These are phyloP conservation scores for Plectus sambesii DNA, from an alignment of 1,140 invertebrate genomes.

Conservation along the genomic window DNA sequence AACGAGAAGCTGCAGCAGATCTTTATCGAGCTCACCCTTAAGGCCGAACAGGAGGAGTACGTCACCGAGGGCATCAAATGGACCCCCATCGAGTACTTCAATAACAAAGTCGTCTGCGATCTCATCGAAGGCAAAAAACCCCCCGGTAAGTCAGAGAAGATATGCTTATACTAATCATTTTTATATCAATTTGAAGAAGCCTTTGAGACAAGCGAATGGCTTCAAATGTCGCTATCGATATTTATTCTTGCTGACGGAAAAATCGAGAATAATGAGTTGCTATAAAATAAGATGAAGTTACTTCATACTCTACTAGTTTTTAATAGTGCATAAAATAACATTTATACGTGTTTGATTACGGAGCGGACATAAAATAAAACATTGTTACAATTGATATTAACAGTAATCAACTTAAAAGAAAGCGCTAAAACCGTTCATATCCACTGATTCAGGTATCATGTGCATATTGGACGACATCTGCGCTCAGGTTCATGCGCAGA, in stretches of 20 bases:
- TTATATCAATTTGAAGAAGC: background rate
- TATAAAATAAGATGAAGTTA: too few relatives aligned
- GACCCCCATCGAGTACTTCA: constrained; percentile 65
- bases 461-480: constrained; percentile 63
- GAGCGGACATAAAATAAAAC: too few relatives aligned
- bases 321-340: too few relatives aligned
- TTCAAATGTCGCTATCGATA: too few relatives aligned
- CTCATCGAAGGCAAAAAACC: constrained; percentile 53
- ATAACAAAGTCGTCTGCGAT: constrained; percentile 63
- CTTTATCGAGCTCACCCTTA: constrained; percentile 64
- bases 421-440: too few relatives aligned
- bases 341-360: too few relatives aligned
- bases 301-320: too few relatives aligned
- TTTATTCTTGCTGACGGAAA: constrained; percentile 3
- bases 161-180: constrained; percentile 42
- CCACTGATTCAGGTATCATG: constrained; percentile 56
- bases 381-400: too few relatives aligned
- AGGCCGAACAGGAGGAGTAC: constrained; percentile 66
- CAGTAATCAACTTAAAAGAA: too few relatives aligned
- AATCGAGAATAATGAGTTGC: too few relatives aligned
- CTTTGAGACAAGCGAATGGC: background rate
- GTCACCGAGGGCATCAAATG: constrained; percentile 61
- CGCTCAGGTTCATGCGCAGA: constrained; percentile 62
- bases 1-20: constrained; percentile 70
- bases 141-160: constrained; percentile 49